Conservation (phyloP, 2,797 vertebrate genomes). For the Lacerta viridis region DNA sequence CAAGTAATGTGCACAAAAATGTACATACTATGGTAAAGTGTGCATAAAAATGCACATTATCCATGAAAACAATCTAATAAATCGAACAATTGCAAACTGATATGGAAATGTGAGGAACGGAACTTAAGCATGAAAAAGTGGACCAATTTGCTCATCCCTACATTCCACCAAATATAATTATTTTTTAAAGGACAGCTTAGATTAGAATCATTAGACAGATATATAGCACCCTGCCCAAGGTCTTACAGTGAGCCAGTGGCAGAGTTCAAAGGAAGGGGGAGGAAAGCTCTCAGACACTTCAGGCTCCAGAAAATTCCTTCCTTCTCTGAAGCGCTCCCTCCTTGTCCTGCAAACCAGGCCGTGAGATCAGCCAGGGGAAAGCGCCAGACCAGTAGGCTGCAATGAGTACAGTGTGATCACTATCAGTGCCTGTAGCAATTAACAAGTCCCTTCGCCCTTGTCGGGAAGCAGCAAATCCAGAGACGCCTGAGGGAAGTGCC, state of each 20-base stretch:
- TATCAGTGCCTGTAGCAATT: neutral
- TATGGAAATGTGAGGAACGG: too few relatives aligned
- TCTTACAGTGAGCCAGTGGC: neutral
- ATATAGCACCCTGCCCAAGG: neutral
- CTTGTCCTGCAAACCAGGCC: neutral
- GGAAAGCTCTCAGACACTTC: neutral
- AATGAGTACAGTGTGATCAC: neutral
- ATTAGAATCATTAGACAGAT: neutral
- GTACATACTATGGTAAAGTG: too few relatives aligned
- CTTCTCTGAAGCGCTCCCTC: neutral
- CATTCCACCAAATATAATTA: too few relatives aligned
- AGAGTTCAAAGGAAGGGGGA: neutral
- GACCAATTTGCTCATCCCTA: too few relatives aligned
- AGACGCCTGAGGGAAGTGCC: constrained; percentile 21
- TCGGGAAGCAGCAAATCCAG: constrained; percentile 13
- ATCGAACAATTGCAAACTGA: too few relatives aligned
- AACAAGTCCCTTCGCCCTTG: constrained; percentile 22
- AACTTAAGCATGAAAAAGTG: too few relatives aligned
- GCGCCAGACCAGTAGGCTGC: neutral
- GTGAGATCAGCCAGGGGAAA: neutral
- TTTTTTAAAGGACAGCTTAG: neutral
- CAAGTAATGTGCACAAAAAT: too few relatives aligned
- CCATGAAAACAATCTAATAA: too few relatives aligned
- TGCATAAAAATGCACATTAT: too few relatives aligned
- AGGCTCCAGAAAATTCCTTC: neutral